A percentile compares a stretch with the other conserved stretches of the same genome.
Evolutionary conservation across 2,888 invertebrate genomes (phyloP).

Genomic region (Mongoloraphidia duomilia): DNA sequence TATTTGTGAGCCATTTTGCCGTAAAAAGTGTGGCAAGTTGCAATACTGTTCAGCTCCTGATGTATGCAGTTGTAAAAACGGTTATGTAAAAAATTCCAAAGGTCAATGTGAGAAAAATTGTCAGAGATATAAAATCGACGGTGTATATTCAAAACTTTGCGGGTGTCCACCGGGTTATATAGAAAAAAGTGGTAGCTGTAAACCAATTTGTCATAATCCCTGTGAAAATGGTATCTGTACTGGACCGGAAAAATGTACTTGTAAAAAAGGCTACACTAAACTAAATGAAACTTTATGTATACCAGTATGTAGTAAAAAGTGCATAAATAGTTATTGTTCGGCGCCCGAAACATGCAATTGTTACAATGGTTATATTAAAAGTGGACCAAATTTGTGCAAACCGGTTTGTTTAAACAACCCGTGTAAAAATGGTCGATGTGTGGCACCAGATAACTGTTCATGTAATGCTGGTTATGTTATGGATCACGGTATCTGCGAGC

Average conservation of each 20-base stretch:
- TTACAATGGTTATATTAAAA: slow-evolving; percentile 18
- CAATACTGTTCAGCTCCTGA: slow-evolving; percentile 1
- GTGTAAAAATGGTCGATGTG: slow-evolving; percentile 8
- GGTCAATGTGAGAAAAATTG: not conserved
- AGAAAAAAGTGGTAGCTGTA: slow-evolving; percentile 18
- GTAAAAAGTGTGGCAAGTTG: no score
- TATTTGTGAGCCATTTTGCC: no score
- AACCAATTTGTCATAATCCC: slow-evolving; percentile 9
- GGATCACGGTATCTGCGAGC: not conserved
- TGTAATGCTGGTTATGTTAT: not conserved
- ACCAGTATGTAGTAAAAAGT: slow-evolving; percentile 6
- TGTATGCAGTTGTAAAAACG: no score
- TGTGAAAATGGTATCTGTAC: slow-evolving; percentile 12
- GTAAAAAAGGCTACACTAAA: no score
- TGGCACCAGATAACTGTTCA: slow-evolving; percentile 2
- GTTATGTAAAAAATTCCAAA: no score
- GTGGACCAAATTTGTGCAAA: not conserved
- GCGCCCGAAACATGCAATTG: slow-evolving; percentile 28
- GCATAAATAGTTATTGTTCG: slow-evolving; percentile 20
- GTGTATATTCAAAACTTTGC: slow-evolving; percentile 33
- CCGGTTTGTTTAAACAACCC: not conserved
- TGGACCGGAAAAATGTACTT: slow-evolving; percentile 5
- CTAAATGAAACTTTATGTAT: not conserved
- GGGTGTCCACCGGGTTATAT: slow-evolving; percentile 29
- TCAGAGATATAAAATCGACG: slow-evolving; percentile 28